A percentile compares a stretch with the other conserved stretches of the same genome.
These are phyloP conservation scores for Limnephilus lunatus DNA, from an alignment of 2,888 invertebrate genomes.

Conservation along the genomic window DNA sequence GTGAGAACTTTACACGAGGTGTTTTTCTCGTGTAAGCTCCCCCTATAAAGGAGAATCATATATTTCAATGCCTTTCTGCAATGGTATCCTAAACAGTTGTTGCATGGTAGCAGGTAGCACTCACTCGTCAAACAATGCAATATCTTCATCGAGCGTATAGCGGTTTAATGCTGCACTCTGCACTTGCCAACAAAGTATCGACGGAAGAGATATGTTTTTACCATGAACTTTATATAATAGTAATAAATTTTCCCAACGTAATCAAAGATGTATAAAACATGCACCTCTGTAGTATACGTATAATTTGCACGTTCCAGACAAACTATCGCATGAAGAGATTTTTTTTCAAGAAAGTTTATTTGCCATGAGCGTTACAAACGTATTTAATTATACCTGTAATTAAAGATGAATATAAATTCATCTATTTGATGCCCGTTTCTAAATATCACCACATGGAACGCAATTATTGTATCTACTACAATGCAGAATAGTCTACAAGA, in stretches of 20 bases:
- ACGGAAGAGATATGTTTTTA: too few relatives aligned
- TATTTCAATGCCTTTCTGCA: conserved; percentile 20
- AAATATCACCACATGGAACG: background rate
- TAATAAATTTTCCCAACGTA: too few relatives aligned
- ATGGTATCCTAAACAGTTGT: background rate
- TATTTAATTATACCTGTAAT: background rate
- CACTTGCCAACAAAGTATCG: background rate
- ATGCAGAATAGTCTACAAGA: background rate
- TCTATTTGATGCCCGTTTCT: background rate
- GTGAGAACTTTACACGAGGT: conserved; percentile 57
- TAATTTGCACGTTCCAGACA: too few relatives aligned
- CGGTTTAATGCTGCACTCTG: background rate
- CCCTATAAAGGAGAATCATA: conserved; percentile 40
- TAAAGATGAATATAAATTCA: background rate
- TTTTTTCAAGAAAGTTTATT: background rate
- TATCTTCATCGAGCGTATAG: background rate
- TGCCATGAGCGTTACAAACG: background rate
- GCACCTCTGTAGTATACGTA: too few relatives aligned
- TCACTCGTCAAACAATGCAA: background rate
- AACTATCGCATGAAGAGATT: background rate
- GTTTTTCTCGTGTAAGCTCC: conserved; percentile 54
- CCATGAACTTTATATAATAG: too few relatives aligned
- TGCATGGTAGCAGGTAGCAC: background rate
- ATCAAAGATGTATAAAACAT: too few relatives aligned
- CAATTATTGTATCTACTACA: background rate